Conservation (phyloP, 2,888 invertebrate species). For the Rhyacophila evoluta region DNA sequence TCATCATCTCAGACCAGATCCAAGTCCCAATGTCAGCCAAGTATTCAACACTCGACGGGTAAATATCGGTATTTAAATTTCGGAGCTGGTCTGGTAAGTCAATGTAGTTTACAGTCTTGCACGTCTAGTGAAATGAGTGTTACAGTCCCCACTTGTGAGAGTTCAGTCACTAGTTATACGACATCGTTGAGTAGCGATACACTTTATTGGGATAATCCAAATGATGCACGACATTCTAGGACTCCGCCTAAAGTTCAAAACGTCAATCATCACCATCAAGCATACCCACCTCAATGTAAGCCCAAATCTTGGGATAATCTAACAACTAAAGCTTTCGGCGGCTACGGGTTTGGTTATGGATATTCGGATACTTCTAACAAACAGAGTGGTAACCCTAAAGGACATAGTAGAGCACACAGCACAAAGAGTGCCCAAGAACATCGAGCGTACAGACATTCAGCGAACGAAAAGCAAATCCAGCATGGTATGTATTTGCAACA, state of each 20-base stretch:
- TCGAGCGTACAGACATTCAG: constrained; percentile 65
- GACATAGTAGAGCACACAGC: constrained; percentile 70
- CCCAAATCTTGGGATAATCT: constrained; percentile 93
- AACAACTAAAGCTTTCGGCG: constrained; percentile 86
- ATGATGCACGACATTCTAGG: constrained; percentile 56
- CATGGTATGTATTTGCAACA: constrained; percentile 64
- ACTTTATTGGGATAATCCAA: constrained; percentile 81
- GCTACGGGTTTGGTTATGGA: constrained; percentile 89
- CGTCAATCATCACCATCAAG: constrained; percentile 60
- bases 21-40: constrained; percentile 58
- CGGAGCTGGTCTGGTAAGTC: constrained; percentile 60
- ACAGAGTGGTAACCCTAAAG: constrained; percentile 64
- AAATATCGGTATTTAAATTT: constrained; percentile 57
- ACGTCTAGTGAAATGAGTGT: constrained; percentile 82
- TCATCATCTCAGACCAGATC: constrained; percentile 60
- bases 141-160: constrained; percentile 71
- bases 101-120: constrained; percentile 86
- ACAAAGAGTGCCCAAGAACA: constrained; percentile 72
- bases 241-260: constrained; percentile 57
- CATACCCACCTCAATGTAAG: constrained; percentile 69
- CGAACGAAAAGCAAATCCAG: constrained; percentile 63
- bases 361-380: constrained; percentile 70
- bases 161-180: constrained; percentile 83
- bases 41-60: constrained; percentile 33
- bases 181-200: constrained; percentile 90